phyloP scores from a whole-genome alignment of 2,888 invertebrate species.

The Megamerina dolium region DNA sequence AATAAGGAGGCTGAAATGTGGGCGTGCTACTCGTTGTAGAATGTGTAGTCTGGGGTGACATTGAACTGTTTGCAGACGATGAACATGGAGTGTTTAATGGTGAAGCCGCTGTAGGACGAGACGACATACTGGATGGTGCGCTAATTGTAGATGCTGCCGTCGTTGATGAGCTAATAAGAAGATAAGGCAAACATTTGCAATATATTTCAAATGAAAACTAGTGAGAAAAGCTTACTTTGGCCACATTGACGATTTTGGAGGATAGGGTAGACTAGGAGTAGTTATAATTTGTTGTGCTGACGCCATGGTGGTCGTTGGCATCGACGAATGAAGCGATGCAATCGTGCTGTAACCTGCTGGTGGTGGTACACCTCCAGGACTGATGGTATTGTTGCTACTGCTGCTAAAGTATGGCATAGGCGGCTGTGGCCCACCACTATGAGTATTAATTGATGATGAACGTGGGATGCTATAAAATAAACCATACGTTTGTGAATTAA shows the following conservation, averaged over 20 bases:
- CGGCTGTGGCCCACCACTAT: conserved; percentile 7
- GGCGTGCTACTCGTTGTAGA: conserved; percentile 44
- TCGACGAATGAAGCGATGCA: conserved; percentile 12
- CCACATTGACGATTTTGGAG: conserved; percentile 40
- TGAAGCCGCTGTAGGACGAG: conserved; percentile 55
- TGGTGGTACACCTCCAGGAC: conserved; percentile 15
- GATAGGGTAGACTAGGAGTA: conserved; percentile 38
- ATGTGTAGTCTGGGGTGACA: conserved; percentile 46
- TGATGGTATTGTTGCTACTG: conserved; percentile 17
- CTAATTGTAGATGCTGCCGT: conserved; percentile 33
- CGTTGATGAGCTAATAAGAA: conserved; percentile 26
- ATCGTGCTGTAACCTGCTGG: conserved; percentile 11
- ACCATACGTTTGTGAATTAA: not conserved
- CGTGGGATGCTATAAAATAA: conserved; percentile 7
- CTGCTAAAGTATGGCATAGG: conserved; percentile 14
- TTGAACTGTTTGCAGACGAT: conserved; percentile 47
- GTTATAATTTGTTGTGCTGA: conserved; percentile 23
- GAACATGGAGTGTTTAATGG: conserved; percentile 40
- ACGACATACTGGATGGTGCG: conserved; percentile 50
- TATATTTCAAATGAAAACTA: not conserved
- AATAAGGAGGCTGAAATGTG: conserved; percentile 59
- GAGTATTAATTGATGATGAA: conserved; percentile 13
- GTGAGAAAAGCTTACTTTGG: conserved; percentile 21
- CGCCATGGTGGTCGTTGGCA: conserved; percentile 23
- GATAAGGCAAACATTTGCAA: conserved; percentile 3